phyloP scores from a whole-genome alignment of 2,888 invertebrate species.

The Nemurella pictetii region DNA sequence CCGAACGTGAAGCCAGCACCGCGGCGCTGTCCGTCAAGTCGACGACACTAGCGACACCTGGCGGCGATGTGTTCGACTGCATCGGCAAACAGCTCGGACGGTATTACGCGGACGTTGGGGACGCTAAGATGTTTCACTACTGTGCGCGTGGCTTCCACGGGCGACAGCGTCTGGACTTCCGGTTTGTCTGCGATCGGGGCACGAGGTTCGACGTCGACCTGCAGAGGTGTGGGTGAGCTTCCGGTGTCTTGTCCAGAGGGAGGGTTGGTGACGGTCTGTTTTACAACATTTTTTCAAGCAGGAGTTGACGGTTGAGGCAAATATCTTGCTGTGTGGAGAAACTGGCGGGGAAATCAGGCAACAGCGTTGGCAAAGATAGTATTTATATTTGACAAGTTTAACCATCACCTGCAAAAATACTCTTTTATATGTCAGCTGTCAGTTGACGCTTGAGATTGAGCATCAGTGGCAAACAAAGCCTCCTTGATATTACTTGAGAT shows the following conservation, averaged over 20 bases:
- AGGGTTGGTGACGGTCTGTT: too few relatives aligned
- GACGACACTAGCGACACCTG: too few relatives aligned
- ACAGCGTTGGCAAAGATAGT: not conserved
- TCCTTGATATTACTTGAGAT: too few relatives aligned
- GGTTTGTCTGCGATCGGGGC: constrained; percentile 62
- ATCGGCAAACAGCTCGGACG: constrained; percentile 57
- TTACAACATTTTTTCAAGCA: not conserved
- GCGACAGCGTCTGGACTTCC: constrained; percentile 61
- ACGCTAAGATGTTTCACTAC: constrained; percentile 63
- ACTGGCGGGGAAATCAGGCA: not conserved
- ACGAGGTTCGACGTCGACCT: constrained; percentile 59
- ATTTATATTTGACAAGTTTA: not conserved
- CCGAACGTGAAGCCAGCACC: not conserved
- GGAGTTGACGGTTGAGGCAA: not conserved
- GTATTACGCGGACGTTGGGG: constrained; percentile 61
- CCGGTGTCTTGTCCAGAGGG: not conserved
- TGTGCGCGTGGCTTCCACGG: constrained; percentile 62
- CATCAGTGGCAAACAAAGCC: too few relatives aligned
- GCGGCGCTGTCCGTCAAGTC: too few relatives aligned
- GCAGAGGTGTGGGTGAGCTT: constrained; percentile 34
- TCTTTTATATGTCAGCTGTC: too few relatives aligned
- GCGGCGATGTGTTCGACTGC: constrained; percentile 54
- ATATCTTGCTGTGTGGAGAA: not conserved
- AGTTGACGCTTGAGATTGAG: too few relatives aligned
- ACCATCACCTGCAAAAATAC: not conserved